Evolutionary conservation across 2,113 vertebrate genomes (phyloP).

Genomic region (Cyprinodon tularosa): DNA sequence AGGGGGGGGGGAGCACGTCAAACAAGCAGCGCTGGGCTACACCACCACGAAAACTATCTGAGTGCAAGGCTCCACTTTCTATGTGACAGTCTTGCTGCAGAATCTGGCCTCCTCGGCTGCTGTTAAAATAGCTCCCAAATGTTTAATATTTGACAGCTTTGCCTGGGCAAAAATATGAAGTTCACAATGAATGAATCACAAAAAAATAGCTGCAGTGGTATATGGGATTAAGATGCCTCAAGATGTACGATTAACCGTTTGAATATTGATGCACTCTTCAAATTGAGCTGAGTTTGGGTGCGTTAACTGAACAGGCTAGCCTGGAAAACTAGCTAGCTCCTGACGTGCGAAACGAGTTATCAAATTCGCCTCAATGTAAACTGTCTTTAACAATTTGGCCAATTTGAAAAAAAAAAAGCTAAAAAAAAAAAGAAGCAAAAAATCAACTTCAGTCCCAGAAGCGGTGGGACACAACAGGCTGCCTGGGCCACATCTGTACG

Average conservation of each 20-base stretch:
- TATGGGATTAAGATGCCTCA: not conserved
- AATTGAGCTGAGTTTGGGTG: constrained; percentile 10
- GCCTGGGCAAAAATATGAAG: constrained; percentile 23
- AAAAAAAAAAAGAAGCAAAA: not conserved
- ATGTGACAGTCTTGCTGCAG: not conserved
- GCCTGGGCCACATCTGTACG: constrained; percentile 64
- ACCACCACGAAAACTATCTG: constrained; percentile 41
- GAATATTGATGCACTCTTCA: not conserved
- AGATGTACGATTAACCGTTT: constrained; percentile 6
- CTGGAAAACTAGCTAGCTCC: constrained; percentile 24
- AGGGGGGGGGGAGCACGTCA: constrained; percentile 55
- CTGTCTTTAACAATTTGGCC: not conserved
- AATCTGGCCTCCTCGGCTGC: constrained; percentile 40
- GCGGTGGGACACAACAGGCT: constrained; percentile 54
- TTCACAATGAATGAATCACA: constrained; percentile 3
- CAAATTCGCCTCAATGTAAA: not conserved
- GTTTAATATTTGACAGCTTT: constrained; percentile 67
- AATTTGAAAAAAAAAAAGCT: not conserved
- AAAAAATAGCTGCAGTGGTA: constrained; percentile 10
- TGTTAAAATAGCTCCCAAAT: constrained; percentile 45
- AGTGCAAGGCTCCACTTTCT: constrained; percentile 17
- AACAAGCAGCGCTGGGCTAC: constrained; percentile 51
- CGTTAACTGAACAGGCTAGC: constrained; percentile 15
- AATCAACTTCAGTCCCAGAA: constrained; percentile 39
- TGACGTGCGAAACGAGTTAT: not conserved